Conservation (phyloP, 2,888 invertebrate species). For the Aleiodes alternator region DNA sequence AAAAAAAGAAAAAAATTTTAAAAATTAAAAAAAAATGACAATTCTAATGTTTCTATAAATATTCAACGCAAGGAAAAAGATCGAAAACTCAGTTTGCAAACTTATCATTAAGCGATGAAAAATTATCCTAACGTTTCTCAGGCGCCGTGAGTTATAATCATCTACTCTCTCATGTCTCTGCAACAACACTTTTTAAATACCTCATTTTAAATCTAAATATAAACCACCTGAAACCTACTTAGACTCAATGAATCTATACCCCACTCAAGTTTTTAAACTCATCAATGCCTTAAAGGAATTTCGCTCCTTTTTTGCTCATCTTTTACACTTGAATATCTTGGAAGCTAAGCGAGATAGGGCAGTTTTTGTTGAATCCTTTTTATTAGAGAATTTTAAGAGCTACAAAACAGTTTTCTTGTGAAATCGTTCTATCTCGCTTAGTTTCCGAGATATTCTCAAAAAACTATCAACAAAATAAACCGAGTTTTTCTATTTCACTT, state of each 20-base stretch:
- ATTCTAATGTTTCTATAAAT: not conserved
- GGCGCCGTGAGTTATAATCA: slow-evolving; percentile 1
- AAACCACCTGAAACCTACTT: slow-evolving; percentile 51
- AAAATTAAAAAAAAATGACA: slow-evolving; percentile 2
- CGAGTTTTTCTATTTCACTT: no score
- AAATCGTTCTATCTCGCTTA: no score
- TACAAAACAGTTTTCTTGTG: no score
- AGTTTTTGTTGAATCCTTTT: not conserved
- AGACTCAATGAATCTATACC: slow-evolving; percentile 40
- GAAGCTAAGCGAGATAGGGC: no score
- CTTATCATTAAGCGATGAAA: slow-evolving; percentile 7
- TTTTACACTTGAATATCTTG: no score
- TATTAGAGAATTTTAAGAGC: no score
- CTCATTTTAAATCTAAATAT: slow-evolving; percentile 46
- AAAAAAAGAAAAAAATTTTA: no score
- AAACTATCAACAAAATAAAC: no score
- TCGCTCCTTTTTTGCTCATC: no score
- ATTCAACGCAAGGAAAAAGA: slow-evolving; percentile 9
- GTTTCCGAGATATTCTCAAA: no score
- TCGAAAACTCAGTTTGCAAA: slow-evolving; percentile 14
- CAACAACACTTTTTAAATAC: slow-evolving; percentile 12
- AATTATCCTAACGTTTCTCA: slow-evolving; percentile 19
- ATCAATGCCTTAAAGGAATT: not conserved
- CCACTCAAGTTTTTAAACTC: slow-evolving; percentile 19
- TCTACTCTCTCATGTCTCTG: slow-evolving; percentile 28